Evolutionary conservation across 2,888 invertebrate genomes (phyloP), one percentile per base, ranked within the genome.

Genomic region (Erebia epiphron): DNA sequence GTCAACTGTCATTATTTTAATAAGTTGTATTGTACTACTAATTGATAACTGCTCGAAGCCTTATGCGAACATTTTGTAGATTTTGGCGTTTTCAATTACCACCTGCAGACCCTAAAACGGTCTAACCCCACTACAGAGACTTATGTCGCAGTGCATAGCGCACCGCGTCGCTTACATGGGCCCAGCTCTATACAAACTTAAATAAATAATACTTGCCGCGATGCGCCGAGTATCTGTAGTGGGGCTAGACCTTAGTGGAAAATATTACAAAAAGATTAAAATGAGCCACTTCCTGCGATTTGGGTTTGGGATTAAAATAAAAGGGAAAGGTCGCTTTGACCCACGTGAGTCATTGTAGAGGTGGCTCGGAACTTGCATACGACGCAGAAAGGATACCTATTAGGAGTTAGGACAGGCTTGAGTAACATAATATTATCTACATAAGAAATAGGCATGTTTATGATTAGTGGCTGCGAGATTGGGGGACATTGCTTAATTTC

Each of bases 271-370:
- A 86, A 88, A 85, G 82, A 90, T 90, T 85, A 84, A 81, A 87
- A 90, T 90, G 86, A 87, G 89, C 82, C 74, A 89, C 90, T 92
- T 92, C 92, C 92, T 91, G 89, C 85, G 90, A 81, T 79, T 86
- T 82, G 16, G 80, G 81, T 79, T 82, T 78, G 70, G 72, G 73
- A 75, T 81, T 81, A 86, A 86, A 89, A 88, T 86, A 87, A 90
- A 83, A 86, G 86, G 85, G 84, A 88, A 89, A 90, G 89, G 89
- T 89, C 87, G 79, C 74, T 61, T 60, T 69, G 84, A 82, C 85
- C 83, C 75, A 76, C 71, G 72, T 90, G 88, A 90, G 80, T 90
- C 90, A 90, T 74, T 79, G 72, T 70, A 77, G 80, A 88, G 88
- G 86, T 88, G 88, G 87, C 86, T 85, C 71, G 73, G 57, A 70